A percentile compares a stretch with the other conserved stretches of the same genome.
These are phyloP conservation scores for Phortica okadai DNA, from an alignment of 2,888 invertebrate species.

Conservation along the genomic window DNA sequence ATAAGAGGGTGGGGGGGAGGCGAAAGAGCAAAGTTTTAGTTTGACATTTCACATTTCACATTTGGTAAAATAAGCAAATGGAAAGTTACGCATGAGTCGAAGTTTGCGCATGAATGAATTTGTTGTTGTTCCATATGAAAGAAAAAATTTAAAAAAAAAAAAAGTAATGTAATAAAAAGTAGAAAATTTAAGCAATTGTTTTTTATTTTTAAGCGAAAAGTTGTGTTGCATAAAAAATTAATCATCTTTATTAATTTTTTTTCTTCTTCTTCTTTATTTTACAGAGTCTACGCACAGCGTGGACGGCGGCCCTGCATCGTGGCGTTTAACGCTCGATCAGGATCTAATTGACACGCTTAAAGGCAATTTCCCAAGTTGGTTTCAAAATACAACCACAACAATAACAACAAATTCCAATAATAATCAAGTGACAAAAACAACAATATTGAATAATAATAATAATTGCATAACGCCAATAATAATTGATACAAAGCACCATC, in stretches of 20 bases:
- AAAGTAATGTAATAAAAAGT: not conserved
- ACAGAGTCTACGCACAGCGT: slow-evolving; percentile 86
- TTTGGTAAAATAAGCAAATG: slow-evolving; percentile 1
- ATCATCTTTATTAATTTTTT: slow-evolving; percentile 22
- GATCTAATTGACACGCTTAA: slow-evolving; percentile 94
- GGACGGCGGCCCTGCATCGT: slow-evolving; percentile 88
- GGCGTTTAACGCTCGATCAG: slow-evolving; percentile 94
- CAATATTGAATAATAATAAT: slow-evolving; percentile 45
- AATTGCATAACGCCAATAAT: slow-evolving; percentile 58
- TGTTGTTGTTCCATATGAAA: slow-evolving; percentile 10
- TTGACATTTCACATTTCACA: slow-evolving; percentile 11
- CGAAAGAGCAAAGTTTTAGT: not conserved
- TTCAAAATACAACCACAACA: slow-evolving; percentile 78
- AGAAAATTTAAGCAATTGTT: not conserved
- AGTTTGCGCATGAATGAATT: not conserved
- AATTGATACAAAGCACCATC: slow-evolving; percentile 55
- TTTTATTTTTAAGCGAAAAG: not conserved
- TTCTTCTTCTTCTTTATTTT: slow-evolving; percentile 66
- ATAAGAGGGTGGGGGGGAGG: not conserved
- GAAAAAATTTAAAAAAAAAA: not conserved
- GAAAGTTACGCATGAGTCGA: not conserved
- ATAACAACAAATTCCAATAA: slow-evolving; percentile 51
- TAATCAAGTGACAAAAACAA: slow-evolving; percentile 35
- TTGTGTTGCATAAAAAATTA: not conserved
- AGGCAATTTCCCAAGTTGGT: slow-evolving; percentile 96